These are phyloP conservation scores for Enoplosus armatus DNA, from an alignment of 2,797 vertebrate species.

Conservation along the genomic window DNA sequence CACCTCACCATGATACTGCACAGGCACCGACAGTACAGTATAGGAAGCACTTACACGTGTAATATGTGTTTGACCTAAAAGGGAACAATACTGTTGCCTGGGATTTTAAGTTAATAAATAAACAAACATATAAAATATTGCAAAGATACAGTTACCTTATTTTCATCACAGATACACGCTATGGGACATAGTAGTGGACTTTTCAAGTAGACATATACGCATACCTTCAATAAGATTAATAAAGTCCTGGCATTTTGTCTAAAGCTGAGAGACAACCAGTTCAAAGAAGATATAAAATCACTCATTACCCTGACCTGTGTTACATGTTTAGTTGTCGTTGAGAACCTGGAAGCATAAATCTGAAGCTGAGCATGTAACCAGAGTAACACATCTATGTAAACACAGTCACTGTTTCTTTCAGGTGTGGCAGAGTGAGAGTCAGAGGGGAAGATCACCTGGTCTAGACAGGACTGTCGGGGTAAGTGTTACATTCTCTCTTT, in stretches of 20 bases:
- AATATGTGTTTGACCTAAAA: constrained; percentile 16
- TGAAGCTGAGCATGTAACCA: constrained; percentile 40
- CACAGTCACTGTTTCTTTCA: constrained; percentile 51
- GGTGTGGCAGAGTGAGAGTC: constrained; percentile 43
- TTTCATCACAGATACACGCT: background rate
- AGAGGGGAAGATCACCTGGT: constrained; percentile 39
- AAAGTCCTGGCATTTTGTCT: constrained; percentile 28
- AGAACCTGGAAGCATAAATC: constrained; percentile 42
- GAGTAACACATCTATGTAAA: constrained; percentile 37
- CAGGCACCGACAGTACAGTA: constrained; percentile 5
- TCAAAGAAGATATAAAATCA: constrained; percentile 8
- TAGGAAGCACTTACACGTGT: background rate
- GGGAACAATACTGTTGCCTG: background rate
- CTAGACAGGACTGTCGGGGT: constrained; percentile 56
- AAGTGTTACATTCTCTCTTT: constrained; percentile 50
- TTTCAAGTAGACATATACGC: background rate
- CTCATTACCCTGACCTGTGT: background rate
- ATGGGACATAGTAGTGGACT: background rate
- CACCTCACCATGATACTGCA: background rate
- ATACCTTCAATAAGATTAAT: constrained; percentile 5
- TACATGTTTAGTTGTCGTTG: constrained; percentile 17
- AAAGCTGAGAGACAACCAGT: background rate
- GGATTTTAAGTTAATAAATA: constrained; percentile 15
- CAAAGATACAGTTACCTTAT: constrained; percentile 9
- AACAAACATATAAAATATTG: background rate